Conservation (phyloP, 1,140 invertebrate species). For the Triops longicaudatus region DNA sequence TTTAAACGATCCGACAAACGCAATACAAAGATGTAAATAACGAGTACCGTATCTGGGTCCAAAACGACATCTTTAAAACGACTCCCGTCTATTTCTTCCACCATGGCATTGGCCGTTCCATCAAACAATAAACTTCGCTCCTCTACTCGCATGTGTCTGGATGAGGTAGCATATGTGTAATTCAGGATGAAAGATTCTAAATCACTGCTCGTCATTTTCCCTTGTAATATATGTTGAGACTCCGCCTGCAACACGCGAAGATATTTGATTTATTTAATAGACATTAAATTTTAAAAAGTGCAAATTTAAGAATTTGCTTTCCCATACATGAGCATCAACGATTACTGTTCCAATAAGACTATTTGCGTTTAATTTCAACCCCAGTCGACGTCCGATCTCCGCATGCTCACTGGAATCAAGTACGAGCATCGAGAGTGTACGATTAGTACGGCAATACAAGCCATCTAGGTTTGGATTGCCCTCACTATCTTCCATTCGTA, state of each 20-base stretch:
- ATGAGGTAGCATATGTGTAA: constrained; percentile 5
- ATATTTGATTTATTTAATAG: too few species aligned
- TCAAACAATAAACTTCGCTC: not conserved
- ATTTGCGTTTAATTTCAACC: not conserved
- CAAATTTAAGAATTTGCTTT: too few species aligned
- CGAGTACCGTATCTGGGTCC: not conserved
- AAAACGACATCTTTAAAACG: not conserved
- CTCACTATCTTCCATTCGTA: not conserved
- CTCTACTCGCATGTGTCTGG: not conserved
- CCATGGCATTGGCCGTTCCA: not conserved
- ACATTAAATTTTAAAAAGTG: too few species aligned
- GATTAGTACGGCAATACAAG: not conserved
- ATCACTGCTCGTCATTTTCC: not conserved
- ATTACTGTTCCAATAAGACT: not conserved
- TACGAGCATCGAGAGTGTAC: not conserved
- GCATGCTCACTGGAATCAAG: not conserved
- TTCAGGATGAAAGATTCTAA: not conserved
- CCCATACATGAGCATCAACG: not conserved
- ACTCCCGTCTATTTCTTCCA: not conserved
- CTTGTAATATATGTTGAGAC: not conserved
- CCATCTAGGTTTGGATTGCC: not conserved
- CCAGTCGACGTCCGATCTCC: not conserved
- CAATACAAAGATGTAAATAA: not conserved
- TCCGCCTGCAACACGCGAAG: not conserved
- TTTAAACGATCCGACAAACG: too few species aligned